A percentile compares a stretch with the other conserved stretches of the same genome.
These are phyloP conservation scores for Cottus gobio DNA, from an alignment of 2,113 vertebrate genomes.

Conservation along the genomic window DNA sequence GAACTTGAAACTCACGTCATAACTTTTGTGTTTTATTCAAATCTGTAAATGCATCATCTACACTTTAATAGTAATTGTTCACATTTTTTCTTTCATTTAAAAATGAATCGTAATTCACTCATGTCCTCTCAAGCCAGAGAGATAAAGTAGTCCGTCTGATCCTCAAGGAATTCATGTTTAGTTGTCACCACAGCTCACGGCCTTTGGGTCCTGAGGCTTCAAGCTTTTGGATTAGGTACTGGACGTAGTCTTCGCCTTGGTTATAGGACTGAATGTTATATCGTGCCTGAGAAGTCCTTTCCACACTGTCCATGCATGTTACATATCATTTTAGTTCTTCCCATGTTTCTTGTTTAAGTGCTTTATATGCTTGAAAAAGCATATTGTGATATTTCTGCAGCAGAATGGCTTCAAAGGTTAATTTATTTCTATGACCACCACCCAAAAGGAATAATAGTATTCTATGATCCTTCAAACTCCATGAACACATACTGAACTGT, in stretches of 20 bases:
- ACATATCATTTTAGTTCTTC: not conserved
- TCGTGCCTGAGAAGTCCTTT: slow-evolving; percentile 3
- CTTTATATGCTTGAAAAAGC: not conserved
- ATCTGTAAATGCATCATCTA: not conserved
- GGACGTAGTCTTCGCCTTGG: not conserved
- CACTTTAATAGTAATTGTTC: not conserved
- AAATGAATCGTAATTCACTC: not conserved
- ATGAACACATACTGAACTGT: not conserved
- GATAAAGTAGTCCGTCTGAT: not conserved
- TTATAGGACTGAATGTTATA: not conserved
- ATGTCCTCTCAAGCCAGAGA: not conserved
- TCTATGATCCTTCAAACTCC: not conserved
- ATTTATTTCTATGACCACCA: not conserved
- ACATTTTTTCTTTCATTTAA: not conserved
- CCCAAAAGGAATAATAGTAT: not conserved
- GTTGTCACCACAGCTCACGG: not conserved
- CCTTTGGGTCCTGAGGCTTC: not conserved
- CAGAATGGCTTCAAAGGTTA: not conserved
- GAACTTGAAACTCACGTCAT: not conserved
- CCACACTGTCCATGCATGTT: not conserved
- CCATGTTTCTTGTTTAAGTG: not conserved
- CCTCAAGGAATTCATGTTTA: not conserved
- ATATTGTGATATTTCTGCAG: not conserved
- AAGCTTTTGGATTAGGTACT: not conserved
- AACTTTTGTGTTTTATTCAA: not conserved